Conservation (phyloP, 2,113 vertebrate species). For the Mustelus asterias region DNA sequence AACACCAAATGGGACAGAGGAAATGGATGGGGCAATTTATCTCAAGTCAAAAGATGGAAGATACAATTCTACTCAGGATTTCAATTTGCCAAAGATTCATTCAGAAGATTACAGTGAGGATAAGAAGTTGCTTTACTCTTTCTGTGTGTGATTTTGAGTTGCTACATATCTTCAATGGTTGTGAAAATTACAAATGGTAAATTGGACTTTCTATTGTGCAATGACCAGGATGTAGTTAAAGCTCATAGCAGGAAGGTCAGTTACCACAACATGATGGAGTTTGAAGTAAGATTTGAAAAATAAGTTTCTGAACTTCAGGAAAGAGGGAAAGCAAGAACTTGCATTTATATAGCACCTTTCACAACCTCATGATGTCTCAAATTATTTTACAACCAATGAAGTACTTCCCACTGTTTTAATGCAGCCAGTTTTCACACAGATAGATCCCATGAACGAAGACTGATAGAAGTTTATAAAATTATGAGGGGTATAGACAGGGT, state of each 20-base stretch:
- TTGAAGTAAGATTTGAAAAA: background rate
- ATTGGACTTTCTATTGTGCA: background rate
- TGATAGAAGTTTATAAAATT: too few relatives aligned
- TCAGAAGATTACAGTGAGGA: background rate
- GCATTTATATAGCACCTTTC: background rate
- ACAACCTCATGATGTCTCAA: background rate
- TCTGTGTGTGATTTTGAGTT: background rate
- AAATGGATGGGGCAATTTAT: background rate
- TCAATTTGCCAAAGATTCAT: conserved; percentile 19
- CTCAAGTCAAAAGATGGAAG: background rate
- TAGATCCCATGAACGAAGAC: background rate
- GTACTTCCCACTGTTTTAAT: background rate
- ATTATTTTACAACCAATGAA: background rate
- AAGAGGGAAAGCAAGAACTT: background rate
- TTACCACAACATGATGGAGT: background rate
- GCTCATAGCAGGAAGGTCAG: background rate
- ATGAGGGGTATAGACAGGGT: too few relatives aligned
- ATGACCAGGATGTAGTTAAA: background rate
- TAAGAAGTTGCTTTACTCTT: background rate
- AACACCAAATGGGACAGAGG: background rate
- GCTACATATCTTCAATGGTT: background rate
- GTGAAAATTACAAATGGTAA: background rate
- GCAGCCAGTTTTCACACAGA: background rate
- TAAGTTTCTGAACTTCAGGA: background rate
- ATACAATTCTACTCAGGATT: background rate